Evolutionary conservation across 2,888 invertebrate genomes (phyloP), one percentile per base, ranked within the genome.

Genomic region (Synergus laeviventris): DNA sequence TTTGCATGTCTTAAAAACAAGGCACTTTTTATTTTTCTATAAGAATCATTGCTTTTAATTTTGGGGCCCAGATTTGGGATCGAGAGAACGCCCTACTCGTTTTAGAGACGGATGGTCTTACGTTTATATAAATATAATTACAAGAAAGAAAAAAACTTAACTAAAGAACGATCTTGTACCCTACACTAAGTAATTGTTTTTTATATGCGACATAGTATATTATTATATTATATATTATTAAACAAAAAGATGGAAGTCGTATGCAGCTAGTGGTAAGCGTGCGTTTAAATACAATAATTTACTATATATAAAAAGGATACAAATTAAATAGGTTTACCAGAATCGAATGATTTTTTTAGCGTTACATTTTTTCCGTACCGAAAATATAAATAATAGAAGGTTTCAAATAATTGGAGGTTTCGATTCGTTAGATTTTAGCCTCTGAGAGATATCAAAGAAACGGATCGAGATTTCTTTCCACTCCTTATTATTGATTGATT

Each of bases 121-220:
- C 81, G 86, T 87, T 85, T 86, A 86, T 83, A 86, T 83, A 81
- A 86, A 85, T 85, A 85, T 85, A 85, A 85, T 82, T 81, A 83
- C 82, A 81, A 84, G 79, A 83, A 84, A 81, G 81, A 79, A 79
- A 78, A 85, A 83, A 86, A 85, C 86, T 86, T 86, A 85, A 86
- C 81, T 86, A 86, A 86, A 84, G 79, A 86, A 87, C 87, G 88
- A 89, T 88, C 88, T 88, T 89, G 88, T 89, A 89, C 85, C 88
- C 88, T 89, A 89, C 78, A 86, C 83, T 89, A 89, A 88, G 89
- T 89, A 88, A 89, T 89, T 89, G 89, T 89, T 89, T 89, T 88
- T 89, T 89, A 89, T 87, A 89, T 89, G 89, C 88, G 86, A 88
- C 84, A 88, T 89, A 89, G 87, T 88, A 87, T 89, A 89, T 89